Percentiles rank a stretch among this genome's conserved stretches.
phyloP scores from a whole-genome alignment of 2,797 vertebrate genomes.

The Sarcoramphus papa region DNA sequence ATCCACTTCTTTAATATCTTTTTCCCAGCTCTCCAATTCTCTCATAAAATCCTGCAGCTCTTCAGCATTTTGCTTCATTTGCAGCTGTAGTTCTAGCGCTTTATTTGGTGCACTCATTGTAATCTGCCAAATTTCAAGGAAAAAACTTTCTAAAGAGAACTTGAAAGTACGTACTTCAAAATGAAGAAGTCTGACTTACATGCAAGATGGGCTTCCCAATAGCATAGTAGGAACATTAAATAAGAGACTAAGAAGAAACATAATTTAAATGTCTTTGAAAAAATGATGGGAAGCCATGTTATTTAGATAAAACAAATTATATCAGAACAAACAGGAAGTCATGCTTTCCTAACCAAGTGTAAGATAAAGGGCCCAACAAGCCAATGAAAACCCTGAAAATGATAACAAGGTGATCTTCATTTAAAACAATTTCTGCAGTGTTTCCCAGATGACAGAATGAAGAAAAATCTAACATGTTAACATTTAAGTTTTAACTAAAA shows the following conservation, averaged over 20 bases:
- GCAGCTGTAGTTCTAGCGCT: slow-evolving; percentile 87
- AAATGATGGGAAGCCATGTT: fast-evolving
- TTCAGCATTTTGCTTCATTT: slow-evolving; percentile 92
- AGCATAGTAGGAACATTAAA: not conserved
- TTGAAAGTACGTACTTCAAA: not conserved
- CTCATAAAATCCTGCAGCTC: slow-evolving; percentile 91
- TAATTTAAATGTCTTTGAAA: not conserved
- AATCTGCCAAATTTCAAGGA: not conserved
- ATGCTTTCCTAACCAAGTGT: not conserved
- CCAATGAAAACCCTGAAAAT: not conserved
- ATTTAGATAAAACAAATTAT: not conserved
- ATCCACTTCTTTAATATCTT: slow-evolving; percentile 89
- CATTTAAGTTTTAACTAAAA: not conserved
- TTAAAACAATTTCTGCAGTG: not conserved
- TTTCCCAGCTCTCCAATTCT: slow-evolving; percentile 91
- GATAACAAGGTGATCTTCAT: not conserved
- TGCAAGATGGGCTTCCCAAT: not conserved
- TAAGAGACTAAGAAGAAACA: not conserved
- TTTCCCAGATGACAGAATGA: not conserved
- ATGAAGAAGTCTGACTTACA: not conserved
- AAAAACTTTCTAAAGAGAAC: not conserved
- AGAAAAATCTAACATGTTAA: not conserved
- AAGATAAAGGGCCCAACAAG: not conserved
- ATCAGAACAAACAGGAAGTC: not conserved
- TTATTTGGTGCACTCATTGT: slow-evolving; percentile 85